Percentiles rank a stretch among this genome's conserved stretches.
Conservation (phyloP, 2,113 vertebrate species). For the Platysternon megacephalum region DNA sequence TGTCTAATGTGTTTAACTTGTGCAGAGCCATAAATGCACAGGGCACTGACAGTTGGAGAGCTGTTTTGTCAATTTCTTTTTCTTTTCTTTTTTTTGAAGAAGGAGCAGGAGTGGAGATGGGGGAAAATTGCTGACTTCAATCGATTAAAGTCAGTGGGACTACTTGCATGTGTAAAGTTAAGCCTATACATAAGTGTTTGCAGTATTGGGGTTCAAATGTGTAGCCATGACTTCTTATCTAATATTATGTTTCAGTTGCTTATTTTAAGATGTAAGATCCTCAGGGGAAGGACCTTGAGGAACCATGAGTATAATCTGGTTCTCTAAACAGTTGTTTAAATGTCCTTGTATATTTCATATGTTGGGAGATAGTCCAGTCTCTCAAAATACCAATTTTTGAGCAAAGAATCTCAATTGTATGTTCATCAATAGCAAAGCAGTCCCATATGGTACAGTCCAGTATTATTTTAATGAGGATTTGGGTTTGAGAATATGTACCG, state of each 20-base stretch:
- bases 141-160: too few relatives aligned
- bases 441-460: background rate
- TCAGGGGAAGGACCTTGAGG: too few relatives aligned
- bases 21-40: background rate
- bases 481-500: background rate
- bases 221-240: too few relatives aligned
- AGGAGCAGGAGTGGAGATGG: background rate
- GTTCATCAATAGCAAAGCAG: background rate
- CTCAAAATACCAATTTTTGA: background rate
- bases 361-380: too few relatives aligned
- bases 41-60: background rate
- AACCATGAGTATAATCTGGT: too few relatives aligned
- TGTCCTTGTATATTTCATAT: too few relatives aligned
- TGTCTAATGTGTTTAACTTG: background rate
- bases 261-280: too few relatives aligned
- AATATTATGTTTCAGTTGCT: too few relatives aligned
- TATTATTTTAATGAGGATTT: background rate
- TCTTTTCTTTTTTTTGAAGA: background rate
- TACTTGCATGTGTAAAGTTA: too few relatives aligned
- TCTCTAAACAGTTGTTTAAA: too few relatives aligned
- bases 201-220: too few relatives aligned
- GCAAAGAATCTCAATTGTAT: background rate
- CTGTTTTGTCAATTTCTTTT: background rate
- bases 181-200: too few relatives aligned
- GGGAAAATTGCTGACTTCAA: background rate